A percentile compares a stretch with the other conserved stretches of the same genome.
phyloP scores from a whole-genome alignment of 2,113 vertebrate species.

The Saimiri boliviensis region DNA sequence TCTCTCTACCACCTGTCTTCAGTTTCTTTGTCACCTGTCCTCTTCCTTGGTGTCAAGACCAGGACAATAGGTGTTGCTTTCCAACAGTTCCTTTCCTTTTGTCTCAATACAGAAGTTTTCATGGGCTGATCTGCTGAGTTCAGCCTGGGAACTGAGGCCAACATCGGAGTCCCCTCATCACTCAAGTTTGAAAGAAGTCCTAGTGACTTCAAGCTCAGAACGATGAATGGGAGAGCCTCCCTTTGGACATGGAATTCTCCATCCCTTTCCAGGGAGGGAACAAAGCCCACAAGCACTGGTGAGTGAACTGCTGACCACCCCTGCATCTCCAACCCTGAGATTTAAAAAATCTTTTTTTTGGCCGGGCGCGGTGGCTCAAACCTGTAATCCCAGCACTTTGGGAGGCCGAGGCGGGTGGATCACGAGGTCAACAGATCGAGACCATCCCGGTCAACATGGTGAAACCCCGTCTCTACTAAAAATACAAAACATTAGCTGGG shows the following conservation, averaged over 20 bases:
- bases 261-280: constrained; percentile 60
- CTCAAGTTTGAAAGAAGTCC: constrained; percentile 88
- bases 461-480: too few species aligned
- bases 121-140: constrained; percentile 91
- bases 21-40: constrained; percentile 83
- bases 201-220: constrained; percentile 63
- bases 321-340: fast-evolving
- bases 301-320: not conserved
- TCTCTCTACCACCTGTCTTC: constrained; percentile 96
- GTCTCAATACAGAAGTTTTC: constrained; percentile 88
- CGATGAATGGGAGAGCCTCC: not conserved
- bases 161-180: constrained; percentile 94
- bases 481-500: too few species aligned
- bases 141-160: constrained; percentile 90
- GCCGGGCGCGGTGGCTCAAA: too few species aligned
- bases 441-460: too few species aligned
- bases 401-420: too few species aligned
- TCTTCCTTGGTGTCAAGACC: constrained; percentile 90
- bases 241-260: not conserved
- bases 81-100: constrained; percentile 88
- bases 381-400: too few species aligned
- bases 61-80: constrained; percentile 88
- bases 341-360: too few species aligned
- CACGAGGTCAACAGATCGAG: too few species aligned
- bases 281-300: not conserved